These are phyloP conservation scores for Apis dorsata DNA, from an alignment of 1,140 invertebrate species.

Conservation along the genomic window DNA sequence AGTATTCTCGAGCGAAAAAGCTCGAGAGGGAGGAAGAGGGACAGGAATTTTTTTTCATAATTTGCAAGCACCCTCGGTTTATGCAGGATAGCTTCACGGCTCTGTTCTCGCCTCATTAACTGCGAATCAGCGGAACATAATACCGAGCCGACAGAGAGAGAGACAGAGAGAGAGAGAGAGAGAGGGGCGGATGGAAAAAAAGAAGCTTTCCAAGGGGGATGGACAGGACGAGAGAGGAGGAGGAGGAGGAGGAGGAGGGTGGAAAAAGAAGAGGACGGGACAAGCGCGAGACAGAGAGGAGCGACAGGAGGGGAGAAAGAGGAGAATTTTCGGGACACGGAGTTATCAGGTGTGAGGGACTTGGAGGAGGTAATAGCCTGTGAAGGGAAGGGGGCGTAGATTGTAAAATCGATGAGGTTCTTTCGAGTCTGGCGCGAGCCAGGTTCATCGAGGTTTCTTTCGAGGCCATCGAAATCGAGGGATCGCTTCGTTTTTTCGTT, in stretches of 20 bases:
- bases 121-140: constrained; percentile 70
- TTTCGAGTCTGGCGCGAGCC: constrained; percentile 43
- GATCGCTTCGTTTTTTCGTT: neutral
- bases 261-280: constrained; percentile 1
- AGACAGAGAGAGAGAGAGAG: no score
- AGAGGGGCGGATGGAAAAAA: neutral
- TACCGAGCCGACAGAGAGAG: constrained; percentile 1
- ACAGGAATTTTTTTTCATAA: constrained; percentile 8
- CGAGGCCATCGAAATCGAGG: neutral
- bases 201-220: constrained; percentile 14
- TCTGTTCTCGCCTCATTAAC: constrained; percentile 75
- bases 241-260: neutral
- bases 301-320: neutral
- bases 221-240: neutral
- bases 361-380: constrained; percentile 52
- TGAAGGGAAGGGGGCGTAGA: constrained; percentile 59
- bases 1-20: neutral
- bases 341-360: constrained; percentile 28
- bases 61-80: constrained; percentile 11
- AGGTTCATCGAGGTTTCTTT: constrained; percentile 7
- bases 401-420: constrained; percentile 74
- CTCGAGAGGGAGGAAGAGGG: neutral
- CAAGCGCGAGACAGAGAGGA: constrained; percentile 17
- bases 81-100: constrained; percentile 54
- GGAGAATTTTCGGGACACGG: constrained; percentile 31